A percentile compares a stretch with the other conserved stretches of the same genome.
Conservation (phyloP, 2,113 vertebrate species). For the Lophius piscatorius region DNA sequence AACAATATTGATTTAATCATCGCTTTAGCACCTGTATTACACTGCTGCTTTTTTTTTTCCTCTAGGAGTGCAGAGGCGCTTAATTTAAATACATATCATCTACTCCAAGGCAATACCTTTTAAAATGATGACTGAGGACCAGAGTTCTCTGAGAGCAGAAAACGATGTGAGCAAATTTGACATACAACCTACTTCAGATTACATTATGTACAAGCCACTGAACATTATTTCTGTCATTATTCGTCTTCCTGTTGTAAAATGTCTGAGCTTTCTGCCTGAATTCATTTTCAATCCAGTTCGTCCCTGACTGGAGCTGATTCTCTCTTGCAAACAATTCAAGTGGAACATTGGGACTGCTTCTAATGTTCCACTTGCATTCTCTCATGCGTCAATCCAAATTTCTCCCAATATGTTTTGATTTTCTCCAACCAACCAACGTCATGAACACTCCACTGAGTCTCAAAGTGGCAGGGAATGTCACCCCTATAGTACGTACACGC, state of each 20-base stretch:
- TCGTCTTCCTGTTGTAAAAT: conserved; percentile 48
- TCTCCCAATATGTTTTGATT: neutral
- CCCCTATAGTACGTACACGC: no score
- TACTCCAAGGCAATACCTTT: neutral
- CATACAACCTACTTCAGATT: conserved; percentile 37
- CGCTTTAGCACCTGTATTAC: neutral
- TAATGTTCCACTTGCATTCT: conserved; percentile 63
- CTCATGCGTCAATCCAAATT: conserved; percentile 37
- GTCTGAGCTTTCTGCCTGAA: conserved; percentile 42
- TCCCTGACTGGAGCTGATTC: conserved; percentile 53
- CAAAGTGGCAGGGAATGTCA: no score
- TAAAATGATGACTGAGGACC: conserved; percentile 10
- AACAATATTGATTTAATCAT: no score
- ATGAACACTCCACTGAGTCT: no score
- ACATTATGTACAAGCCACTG: conserved; percentile 45
- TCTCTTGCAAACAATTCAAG: conserved; percentile 31
- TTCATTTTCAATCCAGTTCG: conserved; percentile 47
- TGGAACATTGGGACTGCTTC: conserved; percentile 38
- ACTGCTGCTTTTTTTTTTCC: neutral
- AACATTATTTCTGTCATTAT: conserved; percentile 58
- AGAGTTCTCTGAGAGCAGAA: conserved; percentile 6
- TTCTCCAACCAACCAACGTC: no score
- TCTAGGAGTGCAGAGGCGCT: neutral
- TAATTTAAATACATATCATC: conserved; percentile 3
- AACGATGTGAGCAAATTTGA: conserved; percentile 11